phyloP scores from a whole-genome alignment of 1,140 invertebrate species.

The Heliothis subflexa region DNA sequence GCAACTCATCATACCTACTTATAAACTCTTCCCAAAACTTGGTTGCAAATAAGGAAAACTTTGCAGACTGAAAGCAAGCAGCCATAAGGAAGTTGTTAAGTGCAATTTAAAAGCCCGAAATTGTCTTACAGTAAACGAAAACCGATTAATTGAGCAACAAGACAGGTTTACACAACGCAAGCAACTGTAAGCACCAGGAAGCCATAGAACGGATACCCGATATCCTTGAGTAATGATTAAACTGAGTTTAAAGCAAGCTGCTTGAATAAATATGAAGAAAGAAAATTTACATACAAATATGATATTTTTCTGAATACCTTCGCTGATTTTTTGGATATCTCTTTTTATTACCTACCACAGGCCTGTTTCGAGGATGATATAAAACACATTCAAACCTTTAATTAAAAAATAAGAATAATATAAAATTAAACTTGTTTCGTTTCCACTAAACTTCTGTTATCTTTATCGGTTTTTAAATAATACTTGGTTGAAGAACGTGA shows the following conservation, averaged over 20 bases:
- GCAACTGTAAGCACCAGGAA: constrained; percentile 18
- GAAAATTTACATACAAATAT: constrained; percentile 1
- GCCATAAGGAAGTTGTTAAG: constrained; percentile 8
- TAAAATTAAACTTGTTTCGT: background rate
- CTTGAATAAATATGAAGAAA: background rate
- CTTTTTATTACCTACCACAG: too few species aligned
- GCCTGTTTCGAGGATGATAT: too few species aligned
- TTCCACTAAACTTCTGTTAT: constrained; percentile 7
- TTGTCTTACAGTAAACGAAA: constrained; percentile 5
- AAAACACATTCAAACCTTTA: background rate
- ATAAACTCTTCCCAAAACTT: too few species aligned
- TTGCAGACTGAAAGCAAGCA: background rate
- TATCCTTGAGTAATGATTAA: constrained; percentile 21
- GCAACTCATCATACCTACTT: too few species aligned
- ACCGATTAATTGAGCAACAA: constrained; percentile 22
- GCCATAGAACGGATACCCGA: constrained; percentile 15
- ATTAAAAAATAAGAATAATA: background rate
- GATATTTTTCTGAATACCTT: background rate
- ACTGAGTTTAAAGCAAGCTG: constrained; percentile 2
- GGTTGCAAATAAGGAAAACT: background rate
- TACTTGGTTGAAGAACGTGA: constrained; percentile 22
- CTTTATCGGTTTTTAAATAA: background rate
- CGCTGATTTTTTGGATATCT: background rate
- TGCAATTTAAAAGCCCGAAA: background rate
- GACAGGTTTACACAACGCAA: constrained; percentile 15